Base-by-base conservation (phyloP, 2,797 vertebrate species). In the Ispidina picta region DNA sequence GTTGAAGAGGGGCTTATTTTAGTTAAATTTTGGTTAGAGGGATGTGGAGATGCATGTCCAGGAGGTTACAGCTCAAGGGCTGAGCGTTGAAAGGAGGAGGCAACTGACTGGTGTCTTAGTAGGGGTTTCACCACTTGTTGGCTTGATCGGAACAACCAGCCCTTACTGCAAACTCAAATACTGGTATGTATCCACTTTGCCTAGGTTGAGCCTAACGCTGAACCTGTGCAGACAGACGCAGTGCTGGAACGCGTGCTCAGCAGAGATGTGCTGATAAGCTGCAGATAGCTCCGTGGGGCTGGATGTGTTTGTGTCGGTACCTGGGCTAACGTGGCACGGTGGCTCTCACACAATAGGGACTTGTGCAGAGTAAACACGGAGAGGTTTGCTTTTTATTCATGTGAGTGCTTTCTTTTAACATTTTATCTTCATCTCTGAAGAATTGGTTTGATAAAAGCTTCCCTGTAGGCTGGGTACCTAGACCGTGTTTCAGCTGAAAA, bases 241-340 rank as follows among this genome's bases (percentile, higher is more conserved):
- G 77, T 33, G 52, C 75, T 73, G 37, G 70, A 48, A 46, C 0
- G 2, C 2, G 12, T 79, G 77, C 77, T 86, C 88, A 59, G 71
- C 58, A 81, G 83, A 83, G 94, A 91, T 92, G 91, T 70, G 88
- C 68, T 86, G 91, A 92, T 83, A 93, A 95, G 90, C 21, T 0
- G 56, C 17, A 70, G 93, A 79, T 86, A 81, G 88, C 60, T 89
- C 62, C 76, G 59, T 26, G 73, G 80, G 89, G 88, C 83, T 76
- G 35, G 68, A 72, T 62, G 6, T 31, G 68, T 77, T 64, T 62
- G 60, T 72, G 87, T 92, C 79, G 2, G 55, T 93, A 75, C 92
- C 95, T 82, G 81, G 49, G 73, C 68, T 64, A 56, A 73, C 77
- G 56, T 76, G 90, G 95, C 90, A 88, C 93, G 20, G 9, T 60